These are phyloP conservation scores for Lithodes maja DNA, from an alignment of 2,888 invertebrate genomes.

Conservation along the genomic window DNA sequence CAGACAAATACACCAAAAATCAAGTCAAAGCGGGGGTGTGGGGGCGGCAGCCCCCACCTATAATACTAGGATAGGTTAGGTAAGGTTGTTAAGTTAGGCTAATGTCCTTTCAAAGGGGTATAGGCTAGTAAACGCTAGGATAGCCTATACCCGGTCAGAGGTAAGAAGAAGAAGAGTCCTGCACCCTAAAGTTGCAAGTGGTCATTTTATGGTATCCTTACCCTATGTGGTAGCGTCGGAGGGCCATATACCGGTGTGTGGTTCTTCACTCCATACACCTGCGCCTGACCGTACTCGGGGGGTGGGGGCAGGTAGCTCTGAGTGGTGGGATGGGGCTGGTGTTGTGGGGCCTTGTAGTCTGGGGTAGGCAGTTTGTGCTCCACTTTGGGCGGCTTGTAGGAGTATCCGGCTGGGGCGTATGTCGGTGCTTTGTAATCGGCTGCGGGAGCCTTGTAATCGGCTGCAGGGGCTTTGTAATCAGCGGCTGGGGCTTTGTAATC, in stretches of 20 bases:
- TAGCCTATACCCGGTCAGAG: too few species aligned
- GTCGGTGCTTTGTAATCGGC: conserved; percentile 18
- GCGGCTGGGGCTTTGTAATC: conserved; percentile 23
- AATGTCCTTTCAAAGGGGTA: too few species aligned
- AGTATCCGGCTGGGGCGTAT: conserved; percentile 8
- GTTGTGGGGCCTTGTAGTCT: conserved; percentile 18
- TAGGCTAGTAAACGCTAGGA: too few species aligned
- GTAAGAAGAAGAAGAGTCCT: too few species aligned
- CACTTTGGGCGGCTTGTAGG: conserved; percentile 33
- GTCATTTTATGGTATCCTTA: too few species aligned
- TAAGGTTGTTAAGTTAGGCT: too few species aligned
- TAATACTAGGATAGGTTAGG: too few species aligned
- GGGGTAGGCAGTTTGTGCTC: conserved; percentile 27
- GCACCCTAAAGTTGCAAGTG: too few species aligned
- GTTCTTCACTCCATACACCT: conserved; percentile 41
- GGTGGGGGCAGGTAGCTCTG: conserved; percentile 22
- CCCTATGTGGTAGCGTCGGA: conserved; percentile 54
- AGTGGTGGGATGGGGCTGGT: conserved; percentile 2
- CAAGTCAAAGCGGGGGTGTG: too few species aligned
- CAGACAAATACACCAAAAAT: too few species aligned
- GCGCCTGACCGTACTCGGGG: background rate
- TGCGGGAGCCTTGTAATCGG: conserved; percentile 15
- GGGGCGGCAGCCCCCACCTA: too few species aligned
- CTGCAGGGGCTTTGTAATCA: conserved; percentile 7
- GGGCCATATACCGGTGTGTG: conserved; percentile 46